Percentiles rank a stretch among this genome's conserved stretches.
phyloP scores from a whole-genome alignment of 2,113 vertebrate genomes.

The rat (Rattus norvegicus) region GRCr8 NC_086023.1:136417501-136418000 shows the following conservation, averaged over 20 bases:
- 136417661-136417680: slow-evolving; percentile 8
- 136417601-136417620: background rate
- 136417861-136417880: background rate
- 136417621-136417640: slow-evolving; percentile 36
- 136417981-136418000: too few species aligned
- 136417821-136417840: background rate
- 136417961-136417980: background rate
- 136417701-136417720: too few species aligned
- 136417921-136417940: background rate
- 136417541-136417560: background rate
- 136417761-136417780: background rate
- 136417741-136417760: background rate
- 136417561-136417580: background rate
- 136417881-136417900: background rate
- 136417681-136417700: slow-evolving; percentile 65
- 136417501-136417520: background rate
- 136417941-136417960: background rate
- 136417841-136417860: background rate
- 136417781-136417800: background rate
- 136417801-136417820: background rate
- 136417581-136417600: background rate
- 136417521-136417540: background rate
- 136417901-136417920: background rate
- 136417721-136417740: background rate
- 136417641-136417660: slow-evolving; percentile 14